Conservation (phyloP, 2,797 vertebrate species). For the Peromyscus melanophrys region DNA sequence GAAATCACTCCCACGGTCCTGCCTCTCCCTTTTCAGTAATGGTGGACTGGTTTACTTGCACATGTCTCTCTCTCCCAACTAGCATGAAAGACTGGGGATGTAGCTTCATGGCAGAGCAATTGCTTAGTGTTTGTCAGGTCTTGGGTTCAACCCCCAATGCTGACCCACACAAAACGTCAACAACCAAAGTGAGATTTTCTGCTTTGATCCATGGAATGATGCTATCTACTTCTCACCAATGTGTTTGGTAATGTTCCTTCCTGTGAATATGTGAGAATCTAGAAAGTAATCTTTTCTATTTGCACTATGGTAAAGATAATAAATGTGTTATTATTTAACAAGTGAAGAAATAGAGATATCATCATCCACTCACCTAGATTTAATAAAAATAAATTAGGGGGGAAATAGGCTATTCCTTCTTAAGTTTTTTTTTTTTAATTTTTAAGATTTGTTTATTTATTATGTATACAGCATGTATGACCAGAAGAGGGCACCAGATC, state of each 20-base stretch:
- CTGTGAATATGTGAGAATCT: neutral
- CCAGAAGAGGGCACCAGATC: too few species aligned
- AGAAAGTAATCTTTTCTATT: neutral
- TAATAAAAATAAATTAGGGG: conserved; percentile 34
- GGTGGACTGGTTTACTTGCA: conserved; percentile 41
- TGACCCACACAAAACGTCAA: neutral
- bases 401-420: conserved; percentile 24
- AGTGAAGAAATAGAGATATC: neutral
- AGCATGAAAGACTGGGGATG: neutral
- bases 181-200: neutral
- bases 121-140: neutral
- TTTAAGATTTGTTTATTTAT: too few species aligned
- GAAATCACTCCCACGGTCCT: conserved; percentile 1
- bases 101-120: neutral
- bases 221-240: neutral
- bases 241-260: neutral
- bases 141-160: neutral
- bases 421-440: too few species aligned
- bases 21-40: neutral
- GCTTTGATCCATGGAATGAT: neutral
- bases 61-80: neutral
- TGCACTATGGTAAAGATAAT: neutral
- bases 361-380: neutral
- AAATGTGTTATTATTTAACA: conserved; percentile 9
- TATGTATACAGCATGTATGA: too few species aligned